phyloP scores from a whole-genome alignment of 2,888 invertebrate species.

The Cordilura impudica region DNA sequence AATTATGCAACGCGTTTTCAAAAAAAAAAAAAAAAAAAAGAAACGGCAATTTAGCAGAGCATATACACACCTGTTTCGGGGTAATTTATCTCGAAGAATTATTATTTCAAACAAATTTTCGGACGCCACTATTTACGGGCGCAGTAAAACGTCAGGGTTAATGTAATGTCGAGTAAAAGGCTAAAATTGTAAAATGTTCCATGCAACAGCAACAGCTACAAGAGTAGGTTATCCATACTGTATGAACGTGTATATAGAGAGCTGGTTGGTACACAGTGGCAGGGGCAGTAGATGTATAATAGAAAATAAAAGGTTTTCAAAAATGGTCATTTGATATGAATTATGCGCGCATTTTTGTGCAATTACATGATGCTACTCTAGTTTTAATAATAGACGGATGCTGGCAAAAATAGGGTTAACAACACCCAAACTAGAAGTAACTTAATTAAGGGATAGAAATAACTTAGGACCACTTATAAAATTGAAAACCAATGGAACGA shows the following conservation, averaged over 20 bases:
- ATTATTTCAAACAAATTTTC: constrained; percentile 77
- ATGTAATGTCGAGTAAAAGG: constrained; percentile 59
- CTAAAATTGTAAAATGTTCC: constrained; percentile 56
- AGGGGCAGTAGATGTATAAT: constrained; percentile 60
- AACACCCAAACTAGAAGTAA: too few relatives aligned
- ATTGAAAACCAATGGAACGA: too few relatives aligned
- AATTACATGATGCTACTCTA: constrained; percentile 70
- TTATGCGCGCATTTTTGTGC: constrained; percentile 75
- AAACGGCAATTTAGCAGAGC: constrained; percentile 74
- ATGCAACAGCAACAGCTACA: constrained; percentile 39
- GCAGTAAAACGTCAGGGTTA: constrained; percentile 61
- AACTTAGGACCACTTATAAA: too few relatives aligned
- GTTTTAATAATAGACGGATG: constrained; percentile 54
- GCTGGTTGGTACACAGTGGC: not conserved
- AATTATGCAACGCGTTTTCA: constrained; percentile 67
- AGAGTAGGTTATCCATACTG: constrained; percentile 1
- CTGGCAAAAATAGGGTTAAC: constrained; percentile 38
- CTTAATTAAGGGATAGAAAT: too few relatives aligned
- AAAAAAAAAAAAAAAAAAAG: too few relatives aligned
- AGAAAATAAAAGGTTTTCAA: constrained; percentile 77
- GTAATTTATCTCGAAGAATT: constrained; percentile 78
- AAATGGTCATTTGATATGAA: constrained; percentile 77
- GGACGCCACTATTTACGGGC: constrained; percentile 66
- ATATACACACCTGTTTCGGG: constrained; percentile 76
- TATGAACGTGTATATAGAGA: not conserved